Base-by-base conservation (phyloP, 1,140 invertebrate species). In the Drosophila prosaltans region DNA sequence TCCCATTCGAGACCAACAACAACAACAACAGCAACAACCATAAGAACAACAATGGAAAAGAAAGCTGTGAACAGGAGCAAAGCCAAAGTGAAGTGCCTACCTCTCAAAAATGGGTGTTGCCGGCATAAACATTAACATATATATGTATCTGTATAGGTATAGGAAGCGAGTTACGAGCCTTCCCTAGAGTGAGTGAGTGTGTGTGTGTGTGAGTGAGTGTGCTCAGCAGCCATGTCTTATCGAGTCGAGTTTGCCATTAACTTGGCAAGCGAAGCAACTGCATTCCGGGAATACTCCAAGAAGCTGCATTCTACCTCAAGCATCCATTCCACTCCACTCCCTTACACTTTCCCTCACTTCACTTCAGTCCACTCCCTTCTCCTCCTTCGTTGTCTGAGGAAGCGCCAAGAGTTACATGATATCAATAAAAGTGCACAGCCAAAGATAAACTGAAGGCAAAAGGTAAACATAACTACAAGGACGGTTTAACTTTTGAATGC, bases 201-300 rank as follows among this genome's bases (percentile, higher is more conserved):
- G n/a, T 24, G 16, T 24, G 55, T 58, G 55, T 30, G 72, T 62
- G 61, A 54, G 74, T 57, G 65, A 39, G 68, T 71, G 73, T 78
- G 67, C 70, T 68, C 73, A 84, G 81, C 81, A 80, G 73, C 48
- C 77, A 84, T 78, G 81, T 84, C 81, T 84, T 80, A 84, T 84
- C 74, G 70, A 84, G 79, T 84, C 77, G 78, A 62, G 73, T 67
- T 80, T 67, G 75, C 80, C 81, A 84, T 84, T 84, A 85, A 85
- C 77, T 84, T 70, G 69, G 63, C 69, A 60, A 74, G 59, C 80
- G 66, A 66, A 77, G 72, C 36, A 80, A 75, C 80, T 71, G 80
- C 80, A 82, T 83, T 82, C 80, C 80, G 78, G 66, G 68, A 80
- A 81, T 82, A 78, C 71, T 78, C 21, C 63, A 77, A 77, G 60